Evolutionary conservation across 2,888 invertebrate species (phyloP), one percentile per base, ranked within the genome.

Genomic region (Amiota minor): DNA sequence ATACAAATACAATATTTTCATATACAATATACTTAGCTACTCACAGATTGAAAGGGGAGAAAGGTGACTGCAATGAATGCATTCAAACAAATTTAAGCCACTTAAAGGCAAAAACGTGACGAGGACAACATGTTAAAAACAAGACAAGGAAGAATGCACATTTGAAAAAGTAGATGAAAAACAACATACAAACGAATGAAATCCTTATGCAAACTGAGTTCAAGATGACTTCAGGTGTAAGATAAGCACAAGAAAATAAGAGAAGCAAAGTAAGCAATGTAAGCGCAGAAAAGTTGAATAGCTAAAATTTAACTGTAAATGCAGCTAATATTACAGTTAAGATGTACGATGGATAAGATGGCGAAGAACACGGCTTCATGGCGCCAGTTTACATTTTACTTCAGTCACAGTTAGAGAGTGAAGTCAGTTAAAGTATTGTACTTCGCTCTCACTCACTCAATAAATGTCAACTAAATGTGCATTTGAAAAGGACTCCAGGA

Each of bases 71-170:
- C 14, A 53, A 11, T 53, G 53, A 55, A 0, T 75, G 80, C 75
- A 81, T 82, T 77, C 71, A 75, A 76, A 64, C 79, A 83, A 83
- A 83, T 83, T 84, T 83, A 80, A 78, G 84, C 80, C 77, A 77
- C 76, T 79, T 80, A 84, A 83, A 80, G 80, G 80, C 79, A 83
- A 83, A 6, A 81, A 84, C 83, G 83, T 83, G 83, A 83, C 83
- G 80, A 81, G 79, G 77, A 76, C 53, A n/a, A 50, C 53, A 12
- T 50, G 73, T 59, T 65, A 53, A 18, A 64, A 35, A 47, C 16
- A 56, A n/a, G 23, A 46, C 65, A 14, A 14, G 14, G 45, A 46
- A 14, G 16, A 62, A 35, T 35, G n/a, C 11, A 61, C 18, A 18
- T 18, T 2, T 59, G 2, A 18, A 18, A 14, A 59, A 20, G 16